These are phyloP conservation scores for Epinotia demarniana DNA, from an alignment of 2,888 invertebrate genomes.

Conservation along the genomic window DNA sequence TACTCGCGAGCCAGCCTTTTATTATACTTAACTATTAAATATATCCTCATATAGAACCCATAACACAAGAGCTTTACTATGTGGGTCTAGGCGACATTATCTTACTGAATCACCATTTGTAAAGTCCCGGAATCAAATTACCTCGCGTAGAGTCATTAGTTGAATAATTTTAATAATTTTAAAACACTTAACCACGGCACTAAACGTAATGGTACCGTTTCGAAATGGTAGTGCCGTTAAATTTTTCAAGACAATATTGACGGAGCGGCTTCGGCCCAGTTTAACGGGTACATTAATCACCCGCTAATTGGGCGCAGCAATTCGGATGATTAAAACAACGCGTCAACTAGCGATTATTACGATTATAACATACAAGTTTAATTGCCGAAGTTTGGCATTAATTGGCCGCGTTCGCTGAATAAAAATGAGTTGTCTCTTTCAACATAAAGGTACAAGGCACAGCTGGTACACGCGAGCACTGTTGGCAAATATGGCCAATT, in stretches of 20 bases:
- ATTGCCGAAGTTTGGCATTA: slow-evolving; percentile 18
- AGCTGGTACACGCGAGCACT: no score
- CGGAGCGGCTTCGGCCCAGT: slow-evolving; percentile 18
- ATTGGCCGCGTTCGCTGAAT: not conserved
- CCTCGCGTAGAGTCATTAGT: not conserved
- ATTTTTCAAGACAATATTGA: slow-evolving; percentile 20
- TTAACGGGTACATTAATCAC: slow-evolving; percentile 33
- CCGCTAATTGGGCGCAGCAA: slow-evolving; percentile 32
- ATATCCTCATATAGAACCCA: no score
- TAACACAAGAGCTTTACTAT: no score
- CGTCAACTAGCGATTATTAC: slow-evolving; percentile 13
- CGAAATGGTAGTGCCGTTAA: not conserved
- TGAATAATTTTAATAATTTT: slow-evolving; percentile 4
- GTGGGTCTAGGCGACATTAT: not conserved
- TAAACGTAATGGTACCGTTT: not conserved
- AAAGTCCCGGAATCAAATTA: not conserved
- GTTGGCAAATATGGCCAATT: no score
- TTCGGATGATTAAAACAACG: slow-evolving; percentile 30
- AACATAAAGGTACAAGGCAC: no score
- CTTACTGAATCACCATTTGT: not conserved
- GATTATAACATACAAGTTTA: slow-evolving; percentile 20
- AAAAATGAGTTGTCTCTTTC: no score
- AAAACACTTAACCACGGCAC: not conserved
- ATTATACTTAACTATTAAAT: no score
- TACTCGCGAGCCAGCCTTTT: no score